These are phyloP conservation scores for Spatula versicolor DNA, from an alignment of 2,797 vertebrate species.

Conservation along the genomic window DNA sequence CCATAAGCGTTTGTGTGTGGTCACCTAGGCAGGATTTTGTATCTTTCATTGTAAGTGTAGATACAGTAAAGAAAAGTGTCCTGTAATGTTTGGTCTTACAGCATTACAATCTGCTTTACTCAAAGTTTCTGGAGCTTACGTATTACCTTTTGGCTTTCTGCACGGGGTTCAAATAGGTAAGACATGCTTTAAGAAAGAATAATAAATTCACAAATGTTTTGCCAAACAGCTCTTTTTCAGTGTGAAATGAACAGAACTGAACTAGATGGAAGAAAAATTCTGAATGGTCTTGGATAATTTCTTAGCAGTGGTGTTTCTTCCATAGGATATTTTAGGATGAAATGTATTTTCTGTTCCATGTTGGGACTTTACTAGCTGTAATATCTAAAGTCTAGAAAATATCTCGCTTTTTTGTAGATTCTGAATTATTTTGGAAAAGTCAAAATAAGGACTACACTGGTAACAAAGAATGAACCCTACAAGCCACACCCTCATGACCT, in stretches of 20 bases:
- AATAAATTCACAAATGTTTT: not conserved
- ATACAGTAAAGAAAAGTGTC: not conserved
- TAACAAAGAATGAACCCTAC: slow-evolving; percentile 95
- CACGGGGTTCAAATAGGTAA: not conserved
- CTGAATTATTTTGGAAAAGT: slow-evolving; percentile 89
- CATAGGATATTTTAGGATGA: not conserved
- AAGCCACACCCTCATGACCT: slow-evolving; percentile 96
- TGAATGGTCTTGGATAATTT: not conserved
- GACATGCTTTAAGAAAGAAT: not conserved
- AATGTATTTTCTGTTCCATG: not conserved
- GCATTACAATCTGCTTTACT: not conserved
- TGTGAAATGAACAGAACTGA: not conserved
- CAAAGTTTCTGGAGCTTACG: not conserved
- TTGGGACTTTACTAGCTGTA: not conserved
- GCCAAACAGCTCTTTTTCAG: not conserved
- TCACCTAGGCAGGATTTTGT: not conserved
- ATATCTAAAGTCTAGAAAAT: not conserved
- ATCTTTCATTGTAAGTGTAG: not conserved
- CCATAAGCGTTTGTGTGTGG: not conserved
- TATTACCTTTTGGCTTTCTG: not conserved
- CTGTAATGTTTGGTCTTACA: not conserved
- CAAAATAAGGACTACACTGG: slow-evolving; percentile 92
- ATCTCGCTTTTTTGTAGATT: slow-evolving; percentile 79
- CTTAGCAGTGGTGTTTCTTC: not conserved
- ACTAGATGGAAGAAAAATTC: not conserved